A percentile compares a stretch with the other conserved stretches of the same genome.
phyloP scores from a whole-genome alignment of 2,113 vertebrate species.

The Solea senegalensis region DNA sequence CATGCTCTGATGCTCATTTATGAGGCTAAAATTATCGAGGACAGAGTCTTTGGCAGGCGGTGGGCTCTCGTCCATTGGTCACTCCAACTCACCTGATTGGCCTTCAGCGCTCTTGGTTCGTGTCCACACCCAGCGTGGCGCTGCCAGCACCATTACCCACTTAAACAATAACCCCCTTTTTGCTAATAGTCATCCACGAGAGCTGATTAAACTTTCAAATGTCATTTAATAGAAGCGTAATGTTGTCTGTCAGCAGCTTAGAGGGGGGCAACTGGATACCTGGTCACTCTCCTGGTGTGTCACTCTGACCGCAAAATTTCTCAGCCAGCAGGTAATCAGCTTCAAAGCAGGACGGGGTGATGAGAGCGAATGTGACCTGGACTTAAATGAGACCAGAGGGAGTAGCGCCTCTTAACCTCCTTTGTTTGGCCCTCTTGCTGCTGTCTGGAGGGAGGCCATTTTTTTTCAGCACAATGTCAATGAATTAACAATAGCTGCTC shows the following conservation, averaged over 20 bases:
- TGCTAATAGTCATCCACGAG: conserved; percentile 80
- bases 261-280: conserved; percentile 77
- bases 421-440: conserved; percentile 14
- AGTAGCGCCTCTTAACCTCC: conserved; percentile 37
- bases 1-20: conserved; percentile 15
- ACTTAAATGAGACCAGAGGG: conserved; percentile 17
- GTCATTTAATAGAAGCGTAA: conserved; percentile 82
- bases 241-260: conserved; percentile 73
- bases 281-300: conserved; percentile 69
- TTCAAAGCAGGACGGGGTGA: conserved; percentile 29
- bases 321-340: conserved; percentile 34
- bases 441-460: conserved; percentile 11
- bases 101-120: conserved; percentile 31
- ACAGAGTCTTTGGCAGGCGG: conserved; percentile 4
- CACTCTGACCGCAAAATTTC: conserved; percentile 41
- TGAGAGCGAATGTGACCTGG: conserved; percentile 54
- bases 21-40: conserved; percentile 13
- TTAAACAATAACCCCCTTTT: conserved; percentile 79
- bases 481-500: conserved; percentile 47
- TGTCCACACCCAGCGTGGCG: conserved; percentile 12
- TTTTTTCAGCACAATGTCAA: conserved; percentile 36
- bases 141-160: conserved; percentile 58
- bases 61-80: conserved; percentile 41
- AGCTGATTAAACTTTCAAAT: conserved; percentile 88
- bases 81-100: conserved; percentile 49